Evolutionary conservation across 2,888 invertebrate species (phyloP).

Genomic region (Caenorhabditis sinica): DNA sequence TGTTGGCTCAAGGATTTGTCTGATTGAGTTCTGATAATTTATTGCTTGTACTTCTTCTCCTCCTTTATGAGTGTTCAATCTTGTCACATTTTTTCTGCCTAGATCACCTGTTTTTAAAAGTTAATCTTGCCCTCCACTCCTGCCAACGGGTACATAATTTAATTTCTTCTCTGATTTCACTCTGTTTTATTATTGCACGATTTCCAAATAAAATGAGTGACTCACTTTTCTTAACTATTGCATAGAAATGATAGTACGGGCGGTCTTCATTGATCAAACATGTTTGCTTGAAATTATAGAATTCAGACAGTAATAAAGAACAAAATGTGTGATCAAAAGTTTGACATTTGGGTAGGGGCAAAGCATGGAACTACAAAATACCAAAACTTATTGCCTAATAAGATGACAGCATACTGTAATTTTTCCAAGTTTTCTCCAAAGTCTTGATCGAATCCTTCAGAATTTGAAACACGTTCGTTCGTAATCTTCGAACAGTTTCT

Average conservation of each 20-base stretch:
- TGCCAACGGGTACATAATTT: neutral
- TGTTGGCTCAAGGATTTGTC: constrained; percentile 39
- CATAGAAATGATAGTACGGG: neutral
- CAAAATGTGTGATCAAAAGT: neutral
- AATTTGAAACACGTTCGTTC: too few relatives aligned
- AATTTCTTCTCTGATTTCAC: neutral
- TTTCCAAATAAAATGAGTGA: constrained; percentile 13
- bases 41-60: neutral
- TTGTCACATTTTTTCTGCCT: neutral
- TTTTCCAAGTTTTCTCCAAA: too few relatives aligned
- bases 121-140: neutral
- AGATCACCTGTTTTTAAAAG: neutral
- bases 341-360: neutral
- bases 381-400: too few relatives aligned
- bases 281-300: constrained; percentile 6
- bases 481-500: neutral
- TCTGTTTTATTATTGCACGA: neutral
- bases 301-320: constrained; percentile 6
- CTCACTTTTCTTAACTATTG: neutral
- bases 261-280: neutral
- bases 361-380: neutral
- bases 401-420: too few relatives aligned
- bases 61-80: neutral
- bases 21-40: neutral
- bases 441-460: too few relatives aligned